Conservation (phyloP, 2,113 vertebrate genomes). For the Anseranas semipalmata region DNA sequence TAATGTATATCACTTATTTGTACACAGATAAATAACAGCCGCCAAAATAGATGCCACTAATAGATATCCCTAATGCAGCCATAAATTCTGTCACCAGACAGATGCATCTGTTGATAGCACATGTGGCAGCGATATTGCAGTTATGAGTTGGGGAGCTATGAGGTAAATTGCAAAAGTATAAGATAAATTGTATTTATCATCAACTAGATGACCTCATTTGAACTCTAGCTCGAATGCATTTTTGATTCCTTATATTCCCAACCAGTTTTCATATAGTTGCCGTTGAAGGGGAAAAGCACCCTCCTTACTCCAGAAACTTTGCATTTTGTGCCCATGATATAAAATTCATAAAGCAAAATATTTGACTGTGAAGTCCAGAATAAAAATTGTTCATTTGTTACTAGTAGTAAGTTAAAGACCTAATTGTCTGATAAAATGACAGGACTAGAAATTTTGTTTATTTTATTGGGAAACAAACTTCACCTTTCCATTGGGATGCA, state of each 20-base stretch:
- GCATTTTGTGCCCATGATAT: not conserved
- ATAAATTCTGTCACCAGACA: not conserved
- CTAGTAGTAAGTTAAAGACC: not conserved
- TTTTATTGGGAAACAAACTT: not conserved
- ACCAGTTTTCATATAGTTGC: not conserved
- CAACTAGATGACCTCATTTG: not conserved
- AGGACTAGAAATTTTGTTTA: not conserved
- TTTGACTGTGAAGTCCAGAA: not conserved
- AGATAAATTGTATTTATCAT: not conserved
- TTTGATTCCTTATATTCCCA: not conserved
- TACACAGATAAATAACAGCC: not conserved
- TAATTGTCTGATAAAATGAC: not conserved
- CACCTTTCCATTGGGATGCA: constrained; percentile 55
- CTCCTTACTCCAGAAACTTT: not conserved
- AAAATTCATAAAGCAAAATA: not conserved
- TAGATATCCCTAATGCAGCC: not conserved
- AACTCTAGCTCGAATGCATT: not conserved
- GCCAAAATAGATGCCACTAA: not conserved
- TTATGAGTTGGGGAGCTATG: not conserved
- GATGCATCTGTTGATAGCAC: not conserved
- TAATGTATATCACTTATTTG: not conserved
- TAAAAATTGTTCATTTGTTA: not conserved
- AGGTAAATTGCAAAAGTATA: not conserved
- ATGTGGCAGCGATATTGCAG: not conserved
- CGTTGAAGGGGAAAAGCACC: not conserved